These are phyloP conservation scores for Gymnothorax reevesii DNA, from an alignment of 2,797 vertebrate genomes.

Conservation along the genomic window DNA sequence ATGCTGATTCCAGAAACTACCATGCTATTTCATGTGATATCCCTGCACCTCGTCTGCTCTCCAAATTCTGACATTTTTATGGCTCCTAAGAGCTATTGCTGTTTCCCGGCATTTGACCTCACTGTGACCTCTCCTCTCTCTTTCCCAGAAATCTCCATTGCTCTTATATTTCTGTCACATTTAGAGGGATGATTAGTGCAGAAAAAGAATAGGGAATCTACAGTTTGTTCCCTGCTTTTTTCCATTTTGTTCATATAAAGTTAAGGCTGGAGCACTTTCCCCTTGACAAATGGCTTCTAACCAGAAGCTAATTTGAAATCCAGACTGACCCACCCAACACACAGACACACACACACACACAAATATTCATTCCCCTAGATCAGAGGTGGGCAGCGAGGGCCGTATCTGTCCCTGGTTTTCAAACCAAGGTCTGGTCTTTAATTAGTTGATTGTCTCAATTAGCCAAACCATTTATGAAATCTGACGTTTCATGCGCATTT, in stretches of 20 bases:
- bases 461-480: no score
- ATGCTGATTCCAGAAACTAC: neutral
- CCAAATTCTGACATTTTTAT: neutral
- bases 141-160: neutral
- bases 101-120: neutral
- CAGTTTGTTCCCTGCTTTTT: neutral
- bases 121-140: neutral
- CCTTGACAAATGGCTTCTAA: neutral
- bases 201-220: neutral
- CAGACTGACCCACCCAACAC: neutral
- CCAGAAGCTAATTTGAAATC: neutral
- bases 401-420: no score
- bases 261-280: neutral
- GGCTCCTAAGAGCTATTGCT: neutral
- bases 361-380: neutral
- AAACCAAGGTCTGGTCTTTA: no score
- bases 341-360: neutral
- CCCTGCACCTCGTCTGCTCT: neutral
- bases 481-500: no score
- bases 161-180: neutral
- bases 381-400: no score
- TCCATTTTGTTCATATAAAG: no score
- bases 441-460: no score
- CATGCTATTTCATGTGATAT: neutral
- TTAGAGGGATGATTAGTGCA: neutral